Base-by-base conservation (phyloP, 2,797 vertebrate species). In the Poeciliopsis turneri region DNA sequence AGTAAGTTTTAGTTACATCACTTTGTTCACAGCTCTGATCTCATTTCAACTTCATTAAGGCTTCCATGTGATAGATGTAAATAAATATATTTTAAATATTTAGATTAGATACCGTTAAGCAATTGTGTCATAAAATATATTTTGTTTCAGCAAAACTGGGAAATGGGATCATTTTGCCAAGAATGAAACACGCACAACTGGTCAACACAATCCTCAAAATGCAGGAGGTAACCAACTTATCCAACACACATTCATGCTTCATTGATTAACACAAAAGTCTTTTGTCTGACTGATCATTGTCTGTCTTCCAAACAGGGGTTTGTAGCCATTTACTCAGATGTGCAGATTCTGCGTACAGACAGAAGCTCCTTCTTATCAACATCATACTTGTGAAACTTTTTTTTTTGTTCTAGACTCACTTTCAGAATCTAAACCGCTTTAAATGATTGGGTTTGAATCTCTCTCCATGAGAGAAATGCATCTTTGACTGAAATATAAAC, bases 251-350 rank as follows among this genome's bases (percentile, higher is more conserved):
- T 51, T 7, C 13, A 46, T 43, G 20, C 43, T 41, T 13, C 25
- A 61, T 15, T 20, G 13, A 36, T 25, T 55, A 3, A 20, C 16
- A 41, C 5, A 45, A n/a, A n/a, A 4, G 9, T 2, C 9, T 68
- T 25, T 43, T 77, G 3, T 39, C 55, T 11, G 1, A 4, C 30
- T 87, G 11, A 88, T 20, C 5, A 2, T 2, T 64, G 66, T 78
- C 36, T 84, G 77, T 64, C 1, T 78, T 78, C 57, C 49, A 51
- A 2, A 86, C 91, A 95, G 94, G 93, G 93, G 33, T 94, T 94
- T 20, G 72, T 94, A 11, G 74, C 80, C 8, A 4, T 95, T 33
- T 79, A 41, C 11, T 92, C 95, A 61, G 92, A 95, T 25, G 86
- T 68, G 1, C 0, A 84, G 25, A 23, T 93, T 23, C 18, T 69